These are phyloP conservation scores for Callimorpha dominula DNA, from an alignment of 2,888 invertebrate species.

Conservation along the genomic window DNA sequence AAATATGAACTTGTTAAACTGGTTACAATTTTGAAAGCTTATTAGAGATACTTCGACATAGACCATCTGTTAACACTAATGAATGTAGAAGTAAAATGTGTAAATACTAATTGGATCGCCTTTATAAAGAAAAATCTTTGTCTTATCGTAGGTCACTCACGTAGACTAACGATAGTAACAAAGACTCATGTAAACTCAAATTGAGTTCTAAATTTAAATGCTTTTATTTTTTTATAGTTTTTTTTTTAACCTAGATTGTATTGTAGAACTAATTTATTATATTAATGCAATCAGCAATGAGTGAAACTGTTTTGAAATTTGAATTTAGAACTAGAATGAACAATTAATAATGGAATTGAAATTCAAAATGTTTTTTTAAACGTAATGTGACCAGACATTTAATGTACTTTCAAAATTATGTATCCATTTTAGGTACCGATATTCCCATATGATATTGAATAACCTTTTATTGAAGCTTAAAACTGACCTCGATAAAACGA, in stretches of 20 bases:
- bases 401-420: background rate
- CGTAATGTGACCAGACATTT: background rate
- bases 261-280: constrained; percentile 35
- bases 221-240: constrained; percentile 42
- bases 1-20: constrained; percentile 8
- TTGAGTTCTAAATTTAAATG: constrained; percentile 34
- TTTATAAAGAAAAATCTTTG: constrained; percentile 33
- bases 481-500: constrained; percentile 45
- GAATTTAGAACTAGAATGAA: constrained; percentile 28
- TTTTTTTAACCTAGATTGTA: constrained; percentile 32
- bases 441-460: constrained; percentile 8
- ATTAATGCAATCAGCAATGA: constrained; percentile 21
- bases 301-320: constrained; percentile 35
- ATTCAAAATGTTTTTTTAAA: constrained; percentile 1
- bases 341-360: constrained; percentile 14
- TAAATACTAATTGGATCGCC: constrained; percentile 34
- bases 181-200: constrained; percentile 37
- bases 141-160: constrained; percentile 43
- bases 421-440: background rate
- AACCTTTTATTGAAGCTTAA: constrained; percentile 45
- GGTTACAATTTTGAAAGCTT: constrained; percentile 22
- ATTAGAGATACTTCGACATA: constrained; percentile 14
- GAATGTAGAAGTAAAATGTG: constrained; percentile 33
- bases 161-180: constrained; percentile 37
- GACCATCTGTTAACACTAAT: constrained; percentile 28